Percentiles rank a stretch among this genome's conserved stretches.
Conservation (phyloP, 2,113 vertebrate genomes). For the Panthera tigris region DNA sequence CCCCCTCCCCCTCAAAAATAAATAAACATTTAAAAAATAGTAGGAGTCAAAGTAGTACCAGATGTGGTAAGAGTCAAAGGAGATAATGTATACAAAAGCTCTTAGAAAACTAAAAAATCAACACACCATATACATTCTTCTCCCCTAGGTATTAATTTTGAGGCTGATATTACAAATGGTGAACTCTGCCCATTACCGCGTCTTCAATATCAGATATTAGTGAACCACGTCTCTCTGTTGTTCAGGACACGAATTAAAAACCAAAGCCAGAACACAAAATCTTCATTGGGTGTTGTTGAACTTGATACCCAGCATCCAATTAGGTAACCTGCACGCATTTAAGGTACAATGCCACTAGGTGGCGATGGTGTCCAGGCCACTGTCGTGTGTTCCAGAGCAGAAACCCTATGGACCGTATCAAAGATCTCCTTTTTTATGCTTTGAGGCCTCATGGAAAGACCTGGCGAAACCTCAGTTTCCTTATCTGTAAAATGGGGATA, state of each 20-base stretch:
- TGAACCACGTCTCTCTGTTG: background rate
- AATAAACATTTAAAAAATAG: background rate
- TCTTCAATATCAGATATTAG: background rate
- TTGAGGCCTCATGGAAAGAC: background rate
- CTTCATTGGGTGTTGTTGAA: background rate
- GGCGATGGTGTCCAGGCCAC: background rate
- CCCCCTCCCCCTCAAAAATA: no score
- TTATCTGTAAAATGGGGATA: background rate
- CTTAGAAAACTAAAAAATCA: background rate
- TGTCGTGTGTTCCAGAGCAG: background rate
- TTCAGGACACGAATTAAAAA: conserved; percentile 4
- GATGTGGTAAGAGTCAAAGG: background rate
- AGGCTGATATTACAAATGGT: background rate
- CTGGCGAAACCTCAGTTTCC: background rate
- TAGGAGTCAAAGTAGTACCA: background rate
- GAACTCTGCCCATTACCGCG: background rate
- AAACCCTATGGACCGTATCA: background rate
- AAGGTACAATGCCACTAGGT: conserved; percentile 58
- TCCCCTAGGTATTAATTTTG: background rate
- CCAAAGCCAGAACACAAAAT: background rate
- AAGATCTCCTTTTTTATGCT: background rate
- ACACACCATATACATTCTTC: background rate
- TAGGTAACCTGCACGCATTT: conserved; percentile 21
- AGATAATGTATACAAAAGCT: background rate
- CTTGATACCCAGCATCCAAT: background rate